These are phyloP conservation scores for Brachyalestes nurse DNA, from an alignment of 2,797 vertebrate species.

Conservation along the genomic window DNA sequence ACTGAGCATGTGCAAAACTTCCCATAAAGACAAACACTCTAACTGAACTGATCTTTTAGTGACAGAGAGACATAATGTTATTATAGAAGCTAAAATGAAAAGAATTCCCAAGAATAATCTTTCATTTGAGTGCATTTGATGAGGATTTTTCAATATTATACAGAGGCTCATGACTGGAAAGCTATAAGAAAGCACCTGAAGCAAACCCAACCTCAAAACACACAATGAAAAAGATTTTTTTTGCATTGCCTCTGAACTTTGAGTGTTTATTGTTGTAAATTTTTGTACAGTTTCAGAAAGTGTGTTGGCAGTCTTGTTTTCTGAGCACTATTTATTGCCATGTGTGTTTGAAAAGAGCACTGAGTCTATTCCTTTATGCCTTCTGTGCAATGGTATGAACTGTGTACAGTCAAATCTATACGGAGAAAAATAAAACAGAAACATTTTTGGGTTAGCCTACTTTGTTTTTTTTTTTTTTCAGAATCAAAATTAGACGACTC, in stretches of 20 bases:
- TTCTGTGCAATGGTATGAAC: slow-evolving; percentile 91
- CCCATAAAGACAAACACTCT: background rate
- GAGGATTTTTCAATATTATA: background rate
- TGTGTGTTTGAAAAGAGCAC: slow-evolving; percentile 86
- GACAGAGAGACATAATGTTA: background rate
- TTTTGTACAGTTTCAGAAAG: slow-evolving; percentile 92
- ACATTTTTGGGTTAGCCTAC: slow-evolving; percentile 81
- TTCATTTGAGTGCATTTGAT: background rate
- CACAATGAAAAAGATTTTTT: slow-evolving; percentile 38
- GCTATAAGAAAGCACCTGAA: slow-evolving; percentile 4
- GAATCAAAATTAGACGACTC: slow-evolving; percentile 68
- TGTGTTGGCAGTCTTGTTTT: slow-evolving; percentile 86
- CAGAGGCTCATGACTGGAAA: background rate
- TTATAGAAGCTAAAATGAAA: background rate
- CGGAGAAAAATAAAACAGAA: slow-evolving; percentile 88
- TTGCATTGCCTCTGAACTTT: slow-evolving; percentile 71
- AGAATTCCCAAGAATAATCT: background rate
- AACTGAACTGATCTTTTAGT: background rate
- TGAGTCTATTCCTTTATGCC: slow-evolving; percentile 89
- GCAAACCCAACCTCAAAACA: slow-evolving; percentile 23
- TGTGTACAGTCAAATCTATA: slow-evolving; percentile 87
- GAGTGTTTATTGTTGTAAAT: slow-evolving; percentile 89
- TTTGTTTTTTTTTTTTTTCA: slow-evolving; percentile 40
- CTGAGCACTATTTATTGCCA: slow-evolving; percentile 90
- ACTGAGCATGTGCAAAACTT: background rate